phyloP scores from a whole-genome alignment of 1,140 invertebrate genomes.

The Drosophila kikkawai region DNA sequence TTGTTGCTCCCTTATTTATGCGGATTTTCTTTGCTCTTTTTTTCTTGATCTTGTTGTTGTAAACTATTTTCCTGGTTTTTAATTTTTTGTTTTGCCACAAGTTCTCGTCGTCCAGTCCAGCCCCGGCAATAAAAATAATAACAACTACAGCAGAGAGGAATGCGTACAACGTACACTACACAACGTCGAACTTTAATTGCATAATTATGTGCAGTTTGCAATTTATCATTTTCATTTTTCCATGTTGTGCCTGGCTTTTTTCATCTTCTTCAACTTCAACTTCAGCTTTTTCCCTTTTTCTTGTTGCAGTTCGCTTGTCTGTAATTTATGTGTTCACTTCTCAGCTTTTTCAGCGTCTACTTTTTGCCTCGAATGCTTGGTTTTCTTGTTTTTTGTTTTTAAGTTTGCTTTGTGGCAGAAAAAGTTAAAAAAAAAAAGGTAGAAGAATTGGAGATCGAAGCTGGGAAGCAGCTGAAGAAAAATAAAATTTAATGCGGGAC shows the following conservation, averaged over 20 bases:
- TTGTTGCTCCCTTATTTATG: conserved; percentile 45
- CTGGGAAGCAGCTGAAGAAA: conserved; percentile 15
- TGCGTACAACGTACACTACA: conserved; percentile 52
- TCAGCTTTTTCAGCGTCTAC: conserved; percentile 25
- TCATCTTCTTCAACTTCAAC: conserved; percentile 33
- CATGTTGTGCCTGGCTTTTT: conserved; percentile 68
- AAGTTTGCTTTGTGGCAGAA: conserved; percentile 14
- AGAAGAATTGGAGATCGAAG: not conserved
- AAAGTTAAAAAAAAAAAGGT: conserved; percentile 7
- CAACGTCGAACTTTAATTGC: conserved; percentile 85
- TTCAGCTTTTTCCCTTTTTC: conserved; percentile 26
- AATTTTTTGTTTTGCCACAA: conserved; percentile 38
- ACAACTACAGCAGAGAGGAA: conserved; percentile 45
- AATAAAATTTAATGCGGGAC: conserved; percentile 59
- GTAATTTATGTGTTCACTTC: conserved; percentile 73
- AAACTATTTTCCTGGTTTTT: conserved; percentile 20
- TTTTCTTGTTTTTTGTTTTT: conserved; percentile 29
- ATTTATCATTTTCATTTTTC: conserved; percentile 85
- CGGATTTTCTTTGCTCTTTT: conserved; percentile 21
- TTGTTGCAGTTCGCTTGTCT: conserved; percentile 41
- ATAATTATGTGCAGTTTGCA: conserved; percentile 85
- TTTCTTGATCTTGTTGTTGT: not conserved
- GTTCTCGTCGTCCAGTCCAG: conserved; percentile 54
- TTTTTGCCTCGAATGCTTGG: conserved; percentile 26
- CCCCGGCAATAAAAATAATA: conserved; percentile 74